Conservation (phyloP, 2,888 invertebrate genomes). For the Malacosoma neustria region DNA sequence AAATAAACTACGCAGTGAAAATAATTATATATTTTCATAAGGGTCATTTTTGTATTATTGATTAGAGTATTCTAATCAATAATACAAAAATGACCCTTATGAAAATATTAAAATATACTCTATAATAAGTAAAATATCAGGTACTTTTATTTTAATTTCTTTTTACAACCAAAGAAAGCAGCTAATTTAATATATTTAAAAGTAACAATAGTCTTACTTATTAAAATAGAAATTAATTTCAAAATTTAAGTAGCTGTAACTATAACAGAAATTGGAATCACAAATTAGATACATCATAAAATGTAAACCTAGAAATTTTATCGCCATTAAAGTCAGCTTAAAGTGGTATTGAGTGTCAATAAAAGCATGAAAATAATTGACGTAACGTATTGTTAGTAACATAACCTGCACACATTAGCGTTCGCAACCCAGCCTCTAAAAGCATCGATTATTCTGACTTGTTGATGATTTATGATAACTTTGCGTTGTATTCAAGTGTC, state of each 20-base stretch:
- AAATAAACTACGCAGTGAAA: no score
- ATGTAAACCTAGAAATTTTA: not conserved
- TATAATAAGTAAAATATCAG: no score
- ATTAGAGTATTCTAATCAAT: no score
- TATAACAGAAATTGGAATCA: not conserved
- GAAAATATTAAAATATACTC: no score
- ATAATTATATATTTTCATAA: no score
- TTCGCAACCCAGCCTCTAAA: conserved; percentile 12
- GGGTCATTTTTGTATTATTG: no score
- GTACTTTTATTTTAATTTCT: no score
- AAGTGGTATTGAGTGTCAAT: not conserved
- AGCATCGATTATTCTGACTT: conserved; percentile 19
- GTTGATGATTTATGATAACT: conserved; percentile 22
- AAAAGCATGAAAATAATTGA: not conserved
- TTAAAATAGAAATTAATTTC: not conserved
- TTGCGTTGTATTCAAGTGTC: conserved; percentile 29
- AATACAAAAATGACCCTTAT: no score
- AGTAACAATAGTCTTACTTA: no score
- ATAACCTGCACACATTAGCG: conserved; percentile 2
- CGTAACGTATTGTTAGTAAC: not conserved
- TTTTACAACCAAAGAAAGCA: no score
- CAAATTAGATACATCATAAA: not conserved
- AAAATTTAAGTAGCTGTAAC: not conserved
- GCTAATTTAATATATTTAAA: no score
- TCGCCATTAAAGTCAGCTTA: not conserved